Conservation (phyloP, 37 sponge, comb jelly and placozoan genomes). For the Halichondria panicea region DNA sequence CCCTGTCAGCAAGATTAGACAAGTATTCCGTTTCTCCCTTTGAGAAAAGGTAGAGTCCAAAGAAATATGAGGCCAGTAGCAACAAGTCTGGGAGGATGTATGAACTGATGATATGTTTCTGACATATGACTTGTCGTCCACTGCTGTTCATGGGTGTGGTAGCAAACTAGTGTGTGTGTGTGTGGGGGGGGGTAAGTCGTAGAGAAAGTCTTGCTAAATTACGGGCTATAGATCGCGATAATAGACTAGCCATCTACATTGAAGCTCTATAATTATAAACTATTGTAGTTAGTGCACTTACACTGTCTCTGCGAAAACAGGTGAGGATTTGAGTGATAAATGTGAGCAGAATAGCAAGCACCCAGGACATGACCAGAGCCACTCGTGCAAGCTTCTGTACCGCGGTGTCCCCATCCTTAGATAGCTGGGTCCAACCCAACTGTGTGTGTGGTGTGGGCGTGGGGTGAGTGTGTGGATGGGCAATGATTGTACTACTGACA, state of each 20-base stretch:
- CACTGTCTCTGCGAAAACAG: constrained; percentile 59
- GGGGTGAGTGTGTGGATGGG: constrained; percentile 1
- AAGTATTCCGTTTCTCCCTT: constrained; percentile 59
- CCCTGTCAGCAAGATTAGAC: constrained; percentile 59
- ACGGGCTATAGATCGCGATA: too few relatives aligned
- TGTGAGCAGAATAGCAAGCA: constrained; percentile 26
- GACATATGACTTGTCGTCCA: constrained; percentile 10
- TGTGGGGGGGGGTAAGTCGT: too few relatives aligned
- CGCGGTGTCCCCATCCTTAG: not conserved
- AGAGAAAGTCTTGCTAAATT: too few relatives aligned
- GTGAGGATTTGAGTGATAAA: constrained; percentile 49
- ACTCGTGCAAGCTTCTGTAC: not conserved
- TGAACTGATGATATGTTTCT: constrained; percentile 32
- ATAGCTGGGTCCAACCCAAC: constrained; percentile 49
- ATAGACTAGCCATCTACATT: too few relatives aligned
- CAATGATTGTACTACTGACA: too few relatives aligned
- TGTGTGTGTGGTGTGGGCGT: not conserved
- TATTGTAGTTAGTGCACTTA: too few relatives aligned
- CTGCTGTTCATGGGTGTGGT: not conserved
- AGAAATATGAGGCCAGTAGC: constrained; percentile 51
- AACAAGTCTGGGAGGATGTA: constrained; percentile 40
- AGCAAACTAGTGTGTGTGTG: not conserved
- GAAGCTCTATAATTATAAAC: too few relatives aligned
- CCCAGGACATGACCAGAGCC: constrained; percentile 8
- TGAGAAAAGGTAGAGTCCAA: constrained; percentile 68